These are phyloP conservation scores for Okapia johnstoni DNA, from an alignment of 2,113 vertebrate genomes.

Conservation along the genomic window DNA sequence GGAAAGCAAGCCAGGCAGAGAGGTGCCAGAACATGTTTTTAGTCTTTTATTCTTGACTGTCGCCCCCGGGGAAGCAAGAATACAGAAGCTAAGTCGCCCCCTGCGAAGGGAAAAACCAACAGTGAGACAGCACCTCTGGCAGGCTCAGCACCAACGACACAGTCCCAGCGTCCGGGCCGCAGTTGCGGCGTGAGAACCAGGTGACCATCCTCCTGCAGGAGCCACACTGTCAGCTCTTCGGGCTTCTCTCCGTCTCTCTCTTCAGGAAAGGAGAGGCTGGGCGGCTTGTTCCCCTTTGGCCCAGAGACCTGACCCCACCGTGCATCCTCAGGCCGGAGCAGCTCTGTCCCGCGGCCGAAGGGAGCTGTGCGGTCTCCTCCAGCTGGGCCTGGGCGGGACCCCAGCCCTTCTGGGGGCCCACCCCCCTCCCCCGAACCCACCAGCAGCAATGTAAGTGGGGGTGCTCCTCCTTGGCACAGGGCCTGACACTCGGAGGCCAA, in stretches of 20 bases:
- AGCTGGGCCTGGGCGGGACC: not conserved
- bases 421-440: not conserved
- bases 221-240: not conserved
- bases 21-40: conserved; percentile 62
- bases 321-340: not conserved
- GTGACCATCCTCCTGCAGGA: not conserved
- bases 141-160: not conserved
- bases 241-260: not conserved
- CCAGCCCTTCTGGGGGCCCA: not conserved
- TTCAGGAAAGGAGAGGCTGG: not conserved
- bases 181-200: not conserved
- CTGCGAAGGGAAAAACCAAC: conserved; percentile 69
- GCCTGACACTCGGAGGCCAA: not conserved
- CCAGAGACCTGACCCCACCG: not conserved
- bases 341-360: not conserved
- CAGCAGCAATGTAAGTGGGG: not conserved
- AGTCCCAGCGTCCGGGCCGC: not conserved
- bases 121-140: conserved; percentile 55
- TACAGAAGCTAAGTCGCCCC: conserved; percentile 75
- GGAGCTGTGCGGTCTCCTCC: not conserved
- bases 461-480: not conserved
- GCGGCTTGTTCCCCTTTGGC: not conserved
- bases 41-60: conserved; percentile 78
- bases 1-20: conserved; percentile 28
- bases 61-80: conserved; percentile 73